These are phyloP conservation scores for Anarrhichthys ocellatus DNA, from an alignment of 2,113 vertebrate species.

Conservation along the genomic window DNA sequence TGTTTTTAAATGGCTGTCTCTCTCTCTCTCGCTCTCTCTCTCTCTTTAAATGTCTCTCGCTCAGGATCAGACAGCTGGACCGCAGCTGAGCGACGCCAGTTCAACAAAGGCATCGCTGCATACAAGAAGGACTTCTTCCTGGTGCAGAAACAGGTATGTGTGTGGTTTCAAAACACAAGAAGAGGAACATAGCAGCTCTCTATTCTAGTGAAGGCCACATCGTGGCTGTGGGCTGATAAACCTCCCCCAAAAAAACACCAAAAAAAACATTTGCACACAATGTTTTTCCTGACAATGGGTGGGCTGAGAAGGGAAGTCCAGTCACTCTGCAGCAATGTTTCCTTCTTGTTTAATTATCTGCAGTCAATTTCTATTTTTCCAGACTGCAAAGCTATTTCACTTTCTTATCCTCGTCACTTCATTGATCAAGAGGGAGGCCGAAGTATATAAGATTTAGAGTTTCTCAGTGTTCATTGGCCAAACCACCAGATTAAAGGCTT, in stretches of 20 bases:
- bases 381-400: background rate
- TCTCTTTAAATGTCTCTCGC: background rate
- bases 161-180: background rate
- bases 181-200: background rate
- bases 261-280: background rate
- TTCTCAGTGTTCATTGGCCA: background rate
- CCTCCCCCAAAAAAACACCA: background rate
- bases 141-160: conserved; percentile 94
- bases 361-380: conserved; percentile 26
- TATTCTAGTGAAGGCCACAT: background rate
- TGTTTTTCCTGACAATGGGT: conserved; percentile 12
- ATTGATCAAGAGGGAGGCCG: background rate
- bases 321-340: conserved; percentile 35
- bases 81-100: conserved; percentile 89
- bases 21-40: background rate
- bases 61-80: conserved; percentile 96
- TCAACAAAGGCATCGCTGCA: conserved; percentile 95
- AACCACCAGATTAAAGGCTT: conserved; percentile 1
- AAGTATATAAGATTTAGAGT: background rate
- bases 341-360: conserved; percentile 24
- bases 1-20: conserved; percentile 8
- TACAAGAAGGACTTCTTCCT: conserved; percentile 99
- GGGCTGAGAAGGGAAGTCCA: conserved; percentile 21
- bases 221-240: background rate
- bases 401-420: background rate